phyloP scores from a whole-genome alignment of 2,888 invertebrate genomes.

The Plagodis dolabraria region DNA sequence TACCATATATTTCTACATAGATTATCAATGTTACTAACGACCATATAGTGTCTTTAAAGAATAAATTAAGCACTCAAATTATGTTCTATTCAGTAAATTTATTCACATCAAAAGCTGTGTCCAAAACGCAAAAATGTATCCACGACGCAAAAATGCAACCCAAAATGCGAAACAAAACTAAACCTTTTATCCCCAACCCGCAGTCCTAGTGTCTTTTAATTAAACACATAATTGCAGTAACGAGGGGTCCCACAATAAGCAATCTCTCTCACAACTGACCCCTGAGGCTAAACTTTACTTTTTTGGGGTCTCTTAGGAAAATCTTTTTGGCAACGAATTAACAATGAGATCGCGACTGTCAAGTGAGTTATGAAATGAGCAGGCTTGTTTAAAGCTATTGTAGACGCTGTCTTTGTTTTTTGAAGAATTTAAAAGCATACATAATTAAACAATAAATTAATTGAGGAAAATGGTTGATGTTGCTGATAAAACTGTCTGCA shows the following conservation, averaged over 20 bases:
- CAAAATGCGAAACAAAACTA: constrained; percentile 37
- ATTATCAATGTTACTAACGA: too few relatives aligned
- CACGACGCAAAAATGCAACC: constrained; percentile 5
- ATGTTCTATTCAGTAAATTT: too few relatives aligned
- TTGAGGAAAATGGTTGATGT: background rate
- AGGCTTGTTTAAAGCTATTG: constrained; percentile 8
- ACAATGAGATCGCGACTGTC: constrained; percentile 20
- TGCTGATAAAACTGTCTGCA: background rate
- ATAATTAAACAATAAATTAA: constrained; percentile 1
- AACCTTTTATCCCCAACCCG: constrained; percentile 31
- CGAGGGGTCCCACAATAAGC: constrained; percentile 51
- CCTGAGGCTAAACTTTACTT: constrained; percentile 38
- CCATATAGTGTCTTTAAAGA: too few relatives aligned
- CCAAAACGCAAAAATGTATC: background rate
- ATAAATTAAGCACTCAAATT: too few relatives aligned
- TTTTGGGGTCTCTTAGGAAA: constrained; percentile 35
- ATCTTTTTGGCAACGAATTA: constrained; percentile 17
- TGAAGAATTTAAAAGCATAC: background rate
- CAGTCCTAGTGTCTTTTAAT: constrained; percentile 46
- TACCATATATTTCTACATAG: too few relatives aligned
- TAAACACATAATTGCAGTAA: constrained; percentile 59
- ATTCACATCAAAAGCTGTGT: background rate
- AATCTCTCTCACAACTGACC: constrained; percentile 39
- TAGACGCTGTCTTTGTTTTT: background rate
- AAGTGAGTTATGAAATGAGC: constrained; percentile 28